Evolutionary conservation across 2,113 vertebrate species (phyloP).

Genomic region (Oplegnathus fasciatus): DNA sequence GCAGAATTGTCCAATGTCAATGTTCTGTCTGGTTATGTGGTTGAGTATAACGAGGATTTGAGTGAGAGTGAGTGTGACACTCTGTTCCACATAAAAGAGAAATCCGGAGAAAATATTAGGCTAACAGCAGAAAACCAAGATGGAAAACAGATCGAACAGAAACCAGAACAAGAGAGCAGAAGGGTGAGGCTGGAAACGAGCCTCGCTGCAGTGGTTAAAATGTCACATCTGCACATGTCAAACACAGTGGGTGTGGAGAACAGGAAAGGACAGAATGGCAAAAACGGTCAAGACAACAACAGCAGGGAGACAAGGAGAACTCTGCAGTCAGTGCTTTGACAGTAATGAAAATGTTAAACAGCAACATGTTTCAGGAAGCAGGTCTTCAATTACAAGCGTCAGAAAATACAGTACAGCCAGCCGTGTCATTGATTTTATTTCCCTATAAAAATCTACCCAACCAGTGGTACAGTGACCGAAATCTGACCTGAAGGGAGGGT

Average conservation of each 20-base stretch:
- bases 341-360: not conserved
- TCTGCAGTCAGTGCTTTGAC: not conserved
- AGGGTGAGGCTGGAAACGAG: slow-evolving; percentile 32
- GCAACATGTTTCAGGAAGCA: slow-evolving; percentile 1
- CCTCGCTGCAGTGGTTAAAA: slow-evolving; percentile 22
- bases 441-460: slow-evolving; percentile 10
- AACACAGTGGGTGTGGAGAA: not conserved
- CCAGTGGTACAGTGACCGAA: slow-evolving; percentile 52
- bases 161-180: not conserved
- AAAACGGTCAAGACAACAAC: not conserved
- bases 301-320: not conserved
- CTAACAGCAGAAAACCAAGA: slow-evolving; percentile 1
- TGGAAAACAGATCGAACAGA: slow-evolving; percentile 38
- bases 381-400: not conserved
- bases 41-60: not conserved
- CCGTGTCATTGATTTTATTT: slow-evolving; percentile 20
- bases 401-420: slow-evolving; percentile 5
- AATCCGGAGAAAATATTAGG: slow-evolving; percentile 1
- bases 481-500: slow-evolving; percentile 45
- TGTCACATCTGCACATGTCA: slow-evolving; percentile 40
- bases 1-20: not conserved
- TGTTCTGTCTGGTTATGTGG: not conserved
- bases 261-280: not conserved
- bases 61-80: not conserved
- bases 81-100: slow-evolving; percentile 18